A percentile compares a stretch with the other conserved stretches of the same genome.
phyloP scores from a whole-genome alignment of 2,113 vertebrate genomes.

The Nibea coibor region DNA sequence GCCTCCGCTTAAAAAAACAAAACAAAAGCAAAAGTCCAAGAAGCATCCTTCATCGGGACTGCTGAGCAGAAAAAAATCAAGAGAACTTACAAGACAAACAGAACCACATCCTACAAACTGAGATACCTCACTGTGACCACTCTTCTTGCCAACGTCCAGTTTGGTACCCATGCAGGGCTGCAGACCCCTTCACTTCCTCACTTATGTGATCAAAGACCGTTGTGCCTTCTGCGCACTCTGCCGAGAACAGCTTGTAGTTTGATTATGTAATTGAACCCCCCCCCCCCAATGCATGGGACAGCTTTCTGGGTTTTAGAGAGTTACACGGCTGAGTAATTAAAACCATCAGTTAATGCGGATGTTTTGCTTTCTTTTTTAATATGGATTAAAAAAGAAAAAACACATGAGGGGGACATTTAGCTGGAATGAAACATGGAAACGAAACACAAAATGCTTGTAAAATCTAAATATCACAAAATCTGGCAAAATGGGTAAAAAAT shows the following conservation, averaged over 20 bases:
- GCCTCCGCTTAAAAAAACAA: background rate
- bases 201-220: conserved; percentile 44
- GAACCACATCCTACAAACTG: background rate
- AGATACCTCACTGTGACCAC: background rate
- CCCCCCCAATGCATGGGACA: conserved; percentile 56
- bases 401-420: background rate
- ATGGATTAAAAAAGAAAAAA: background rate
- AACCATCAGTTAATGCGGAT: conserved; percentile 40
- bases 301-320: conserved; percentile 57
- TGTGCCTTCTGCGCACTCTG: conserved; percentile 52
- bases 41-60: background rate
- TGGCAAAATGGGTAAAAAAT: background rate
- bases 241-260: conserved; percentile 70
- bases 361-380: conserved; percentile 27
- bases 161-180: background rate
- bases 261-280: conserved; percentile 71
- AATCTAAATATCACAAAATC: background rate
- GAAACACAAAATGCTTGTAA: background rate
- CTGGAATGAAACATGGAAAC: background rate
- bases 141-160: conserved; percentile 19
- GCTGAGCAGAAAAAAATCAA: background rate
- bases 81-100: background rate
- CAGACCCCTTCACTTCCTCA: conserved; percentile 35
- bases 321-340: conserved; percentile 61
- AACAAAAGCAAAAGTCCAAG: background rate